A percentile compares a stretch with the other conserved stretches of the same genome.
Evolutionary conservation across 2,888 invertebrate species (phyloP).

Genomic region (Orthosia incerta): DNA sequence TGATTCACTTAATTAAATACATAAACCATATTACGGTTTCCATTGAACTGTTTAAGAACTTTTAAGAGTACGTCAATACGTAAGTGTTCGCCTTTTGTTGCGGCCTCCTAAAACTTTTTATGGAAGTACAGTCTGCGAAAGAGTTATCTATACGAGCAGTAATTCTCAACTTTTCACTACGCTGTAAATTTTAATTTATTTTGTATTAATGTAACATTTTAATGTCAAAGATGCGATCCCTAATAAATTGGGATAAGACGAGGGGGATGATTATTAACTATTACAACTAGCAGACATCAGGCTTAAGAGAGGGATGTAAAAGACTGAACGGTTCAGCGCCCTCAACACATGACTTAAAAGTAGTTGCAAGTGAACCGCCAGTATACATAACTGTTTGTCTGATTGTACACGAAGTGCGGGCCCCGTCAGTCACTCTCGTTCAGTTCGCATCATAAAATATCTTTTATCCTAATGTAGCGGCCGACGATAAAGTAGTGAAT

Average conservation of each 20-base stretch:
- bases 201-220: not conserved
- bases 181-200: not conserved
- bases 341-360: not conserved
- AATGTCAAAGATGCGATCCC: not conserved
- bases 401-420: slow-evolving; percentile 24
- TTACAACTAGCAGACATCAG: not conserved
- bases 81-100: slow-evolving; percentile 44
- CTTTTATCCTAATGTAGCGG: slow-evolving; percentile 59
- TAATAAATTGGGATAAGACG: not conserved
- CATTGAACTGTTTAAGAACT: slow-evolving; percentile 46
- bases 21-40: slow-evolving; percentile 34
- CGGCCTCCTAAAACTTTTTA: slow-evolving; percentile 46
- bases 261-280: not conserved
- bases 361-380: not conserved
- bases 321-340: not conserved
- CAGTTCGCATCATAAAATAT: slow-evolving; percentile 54
- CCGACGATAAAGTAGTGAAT: slow-evolving; percentile 69
- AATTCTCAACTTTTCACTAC: not conserved
- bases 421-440: slow-evolving; percentile 38
- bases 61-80: slow-evolving; percentile 34
- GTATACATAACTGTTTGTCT: slow-evolving; percentile 14
- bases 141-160: not conserved
- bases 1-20: slow-evolving; percentile 52
- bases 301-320: not conserved
- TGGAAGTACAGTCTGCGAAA: slow-evolving; percentile 16